Evolutionary conservation across 2,113 vertebrate species (phyloP).

Genomic region (Proterorhinus semilunaris): DNA sequence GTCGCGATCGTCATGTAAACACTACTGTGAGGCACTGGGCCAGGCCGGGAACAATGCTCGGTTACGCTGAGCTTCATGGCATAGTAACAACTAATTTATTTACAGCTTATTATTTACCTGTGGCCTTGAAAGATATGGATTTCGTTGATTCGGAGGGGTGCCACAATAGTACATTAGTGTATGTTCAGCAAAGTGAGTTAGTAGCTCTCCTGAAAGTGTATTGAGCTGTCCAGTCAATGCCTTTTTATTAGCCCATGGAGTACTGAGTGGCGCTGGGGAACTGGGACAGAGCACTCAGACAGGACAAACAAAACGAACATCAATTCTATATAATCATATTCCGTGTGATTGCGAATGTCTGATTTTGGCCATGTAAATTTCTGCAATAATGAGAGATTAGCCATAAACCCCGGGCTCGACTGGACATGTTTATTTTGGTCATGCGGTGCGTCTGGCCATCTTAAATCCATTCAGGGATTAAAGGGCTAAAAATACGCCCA

Average conservation of each 20-base stretch:
- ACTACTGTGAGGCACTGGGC: neutral
- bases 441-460: constrained; percentile 3
- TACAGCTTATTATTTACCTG: too few species aligned
- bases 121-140: too few species aligned
- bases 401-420: neutral
- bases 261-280: neutral
- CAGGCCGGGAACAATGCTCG: neutral
- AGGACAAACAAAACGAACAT: neutral
- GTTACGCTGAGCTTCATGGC: too few species aligned
- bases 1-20: neutral
- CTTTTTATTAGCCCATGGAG: neutral
- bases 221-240: neutral
- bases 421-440: constrained; percentile 7
- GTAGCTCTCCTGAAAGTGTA: neutral
- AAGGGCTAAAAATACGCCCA: neutral
- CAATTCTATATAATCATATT: neutral
- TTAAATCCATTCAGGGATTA: constrained; percentile 7
- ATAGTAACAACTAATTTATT: too few species aligned
- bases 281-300: neutral
- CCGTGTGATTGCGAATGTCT: neutral
- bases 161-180: too few species aligned
- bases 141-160: too few species aligned
- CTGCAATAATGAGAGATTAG: constrained; percentile 4
- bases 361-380: neutral
- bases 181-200: too few species aligned